These are phyloP conservation scores for Laothoe populi DNA, from an alignment of 2,888 invertebrate species.

Conservation along the genomic window DNA sequence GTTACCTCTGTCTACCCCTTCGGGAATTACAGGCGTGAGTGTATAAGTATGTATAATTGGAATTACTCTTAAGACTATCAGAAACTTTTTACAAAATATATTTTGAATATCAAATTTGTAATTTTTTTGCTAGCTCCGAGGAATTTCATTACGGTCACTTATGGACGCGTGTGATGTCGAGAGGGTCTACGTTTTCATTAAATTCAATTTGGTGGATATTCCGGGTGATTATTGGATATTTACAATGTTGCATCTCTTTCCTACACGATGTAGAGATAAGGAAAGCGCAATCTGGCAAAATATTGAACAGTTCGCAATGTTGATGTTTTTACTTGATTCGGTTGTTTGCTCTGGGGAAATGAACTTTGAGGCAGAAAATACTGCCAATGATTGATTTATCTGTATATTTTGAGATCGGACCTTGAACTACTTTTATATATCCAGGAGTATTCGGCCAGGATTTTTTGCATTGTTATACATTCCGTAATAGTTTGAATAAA, in stretches of 20 bases:
- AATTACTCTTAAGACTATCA: no score
- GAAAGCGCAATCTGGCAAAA: background rate
- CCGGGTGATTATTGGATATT: constrained; percentile 2
- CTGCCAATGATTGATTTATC: background rate
- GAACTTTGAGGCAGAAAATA: background rate
- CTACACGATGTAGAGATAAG: background rate
- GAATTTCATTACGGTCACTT: constrained; percentile 19
- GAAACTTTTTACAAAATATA: no score
- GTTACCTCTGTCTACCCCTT: no score
- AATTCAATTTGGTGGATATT: constrained; percentile 17
- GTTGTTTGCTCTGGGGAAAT: background rate
- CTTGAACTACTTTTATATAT: no score
- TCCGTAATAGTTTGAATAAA: no score
- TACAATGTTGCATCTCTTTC: background rate
- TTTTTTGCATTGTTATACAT: no score
- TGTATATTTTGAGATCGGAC: background rate
- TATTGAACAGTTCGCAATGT: background rate
- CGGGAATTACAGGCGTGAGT: no score
- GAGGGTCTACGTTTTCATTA: constrained; percentile 22
- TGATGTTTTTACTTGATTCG: background rate
- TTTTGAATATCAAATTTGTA: background rate
- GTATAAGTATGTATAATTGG: no score
- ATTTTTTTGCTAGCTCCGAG: background rate
- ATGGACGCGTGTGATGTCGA: background rate
- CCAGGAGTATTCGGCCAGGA: no score